Evolutionary conservation across 2,797 vertebrate genomes (phyloP), one percentile per base, ranked within the genome.

Genomic region (Myripristis jacobus): DNA sequence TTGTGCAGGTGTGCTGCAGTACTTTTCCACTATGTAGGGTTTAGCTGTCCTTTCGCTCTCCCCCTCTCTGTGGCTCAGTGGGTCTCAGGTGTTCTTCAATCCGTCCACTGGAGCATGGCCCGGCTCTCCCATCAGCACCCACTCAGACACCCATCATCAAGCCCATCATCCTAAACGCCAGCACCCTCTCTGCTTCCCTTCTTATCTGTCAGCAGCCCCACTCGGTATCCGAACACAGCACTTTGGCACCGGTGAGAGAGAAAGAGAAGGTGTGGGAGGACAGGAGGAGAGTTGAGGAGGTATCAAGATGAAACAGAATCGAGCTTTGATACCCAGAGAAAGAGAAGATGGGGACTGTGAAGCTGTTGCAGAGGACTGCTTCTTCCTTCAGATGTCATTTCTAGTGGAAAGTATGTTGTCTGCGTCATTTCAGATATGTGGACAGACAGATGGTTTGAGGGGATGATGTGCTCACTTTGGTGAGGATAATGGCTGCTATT

Each of bases 1-100:
- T 10, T 61, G 10, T 57, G 13, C 43, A 0, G 47, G 44, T 36
- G 6, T 65, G 53, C 46, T 19, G 41, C 67, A 67, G 84, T 75
- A 82, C 52, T 84, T 87, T 89, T 84, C 85, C 76, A 70, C 53
- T 72, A 56, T 53, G 12, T 54, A 48, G 54, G 31, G 34, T 61
- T 70, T 65, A 55, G 6, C 56, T 58, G 6, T 48, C 10, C 36
- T 62, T 6, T 53, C 24, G 19, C 34, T 62, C 21, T 77, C 51
- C 43, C 7, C 60, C 25, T 54, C 50, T 43, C 15, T 54, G n/a
- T 54, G n/a, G 55, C 48, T 67, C 60, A 57, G 25, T 71, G 31
- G 46, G 34, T 66, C 44, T 50, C 64, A 73, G 77, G 72, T 77
- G 63, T 71, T 80, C 36, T 72, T 18, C 51, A 70, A 36, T 66